Evolutionary conservation across 2,888 invertebrate species (phyloP), one percentile per base, ranked within the genome.

Genomic region (Polyploca ridens): DNA sequence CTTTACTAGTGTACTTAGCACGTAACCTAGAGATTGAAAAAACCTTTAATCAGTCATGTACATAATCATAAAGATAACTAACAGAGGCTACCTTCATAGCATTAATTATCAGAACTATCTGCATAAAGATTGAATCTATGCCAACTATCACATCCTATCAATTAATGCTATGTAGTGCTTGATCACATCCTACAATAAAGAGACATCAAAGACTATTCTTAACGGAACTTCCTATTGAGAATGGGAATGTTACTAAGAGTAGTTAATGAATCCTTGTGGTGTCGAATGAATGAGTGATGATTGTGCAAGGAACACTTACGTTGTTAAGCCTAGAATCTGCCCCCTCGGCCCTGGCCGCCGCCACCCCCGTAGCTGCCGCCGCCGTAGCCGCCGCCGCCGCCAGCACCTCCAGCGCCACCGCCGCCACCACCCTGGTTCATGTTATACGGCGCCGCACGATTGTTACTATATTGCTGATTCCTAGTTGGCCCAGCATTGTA

Each of bases 401-500:
- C 84, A 71, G 95, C 96, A 49, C 49, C 54, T 16, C 49, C 49
- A 16, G 27, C 27, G n/a, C 10, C 84, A 33, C 90, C 87, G 10
- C 94, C 94, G 41, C 94, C 94, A 13, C 95, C 93, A 71, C 95
- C 96, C 90, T 95, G 95, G 75, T 94, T 95, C 88, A 93, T 90
- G 95, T 97, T 96, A 90, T 97, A 96, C 76, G 97, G 96, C 72
- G 96, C 91, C 58, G 96, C 93, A 75, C 97, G 93, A 81, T 96
- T 96, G 72, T 96, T 96, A 80, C 95, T 95, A 89, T 95, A 96
- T 79, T 96, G 96, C 81, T 96, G 96, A 85, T 95, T 96, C 77
- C 98, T 96, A 77, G 98, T 96, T 1, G 98, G 98, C 0, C 98
- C 98, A 62, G 98, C 98, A 65, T 97, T 96, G 82, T 97, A 98